Percentiles rank a stretch among this genome's conserved stretches.
These are phyloP conservation scores for Atta cephalotes DNA, from an alignment of 1,140 invertebrate species.

Conservation along the genomic window DNA sequence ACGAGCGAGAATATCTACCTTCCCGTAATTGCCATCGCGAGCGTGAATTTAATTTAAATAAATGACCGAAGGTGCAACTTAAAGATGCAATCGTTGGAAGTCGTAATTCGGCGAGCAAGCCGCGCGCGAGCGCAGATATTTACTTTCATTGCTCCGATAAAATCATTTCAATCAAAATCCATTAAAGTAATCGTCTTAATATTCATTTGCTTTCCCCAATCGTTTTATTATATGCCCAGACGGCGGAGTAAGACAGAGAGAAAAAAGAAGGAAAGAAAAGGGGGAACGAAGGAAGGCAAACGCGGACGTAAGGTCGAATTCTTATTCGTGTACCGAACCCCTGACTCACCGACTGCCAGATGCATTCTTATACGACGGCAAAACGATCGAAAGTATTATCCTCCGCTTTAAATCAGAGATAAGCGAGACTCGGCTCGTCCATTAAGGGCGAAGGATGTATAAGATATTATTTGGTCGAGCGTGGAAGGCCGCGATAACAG, in stretches of 20 bases:
- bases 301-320: conserved; percentile 63
- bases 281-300: conserved; percentile 25
- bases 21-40: conserved; percentile 20
- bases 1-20: conserved; percentile 19
- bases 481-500: conserved; percentile 30
- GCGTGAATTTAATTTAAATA: conserved; percentile 56
- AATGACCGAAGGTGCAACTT: conserved; percentile 36
- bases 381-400: conserved; percentile 66
- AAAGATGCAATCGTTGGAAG: conserved; percentile 38
- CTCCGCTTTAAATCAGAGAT: conserved; percentile 63
- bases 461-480: conserved; percentile 30
- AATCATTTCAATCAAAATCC: conserved; percentile 61
- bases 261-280: too few relatives aligned
- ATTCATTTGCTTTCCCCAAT: conserved; percentile 58
- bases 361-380: conserved; percentile 57
- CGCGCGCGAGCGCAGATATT: conserved; percentile 30
- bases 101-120: conserved; percentile 38
- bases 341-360: conserved; percentile 54
- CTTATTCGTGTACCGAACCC: conserved; percentile 54
- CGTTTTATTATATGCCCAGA: conserved; percentile 60
- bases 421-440: conserved; percentile 55
- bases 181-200: conserved; percentile 67
- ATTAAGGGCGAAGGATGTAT: conserved; percentile 47
- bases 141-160: conserved; percentile 56
- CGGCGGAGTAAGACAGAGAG: conserved; percentile 18